Evolutionary conservation across 53 echinoderm and acorn worm species (phyloP), one percentile per base, ranked within the genome.

Genomic region (Actinopyga echinites): DNA sequence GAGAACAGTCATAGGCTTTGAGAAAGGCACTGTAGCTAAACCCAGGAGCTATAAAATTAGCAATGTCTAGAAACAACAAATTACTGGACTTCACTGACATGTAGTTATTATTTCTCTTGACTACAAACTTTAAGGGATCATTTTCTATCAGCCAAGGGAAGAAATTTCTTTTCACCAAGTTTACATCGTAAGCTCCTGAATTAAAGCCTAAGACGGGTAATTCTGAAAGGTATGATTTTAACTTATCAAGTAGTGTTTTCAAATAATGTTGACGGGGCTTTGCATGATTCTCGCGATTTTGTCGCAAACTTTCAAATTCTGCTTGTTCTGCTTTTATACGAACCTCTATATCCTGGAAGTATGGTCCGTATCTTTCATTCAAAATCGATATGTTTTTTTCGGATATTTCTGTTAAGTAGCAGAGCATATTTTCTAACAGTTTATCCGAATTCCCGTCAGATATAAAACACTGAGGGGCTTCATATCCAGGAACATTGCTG

Each of bases 31-130:
- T 49, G 38, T 79, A 91, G 34, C 12, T 66, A 59, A 57, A 68
- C n/a, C n/a, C n/a, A n/a, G n/a, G n/a, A n/a, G n/a, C n/a, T n/a
- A n/a, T n/a, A n/a, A n/a, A n/a, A n/a, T 91, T 84, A 17, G 53
- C 30, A 65, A 91, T 84, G 54, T 91, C 85, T 7, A 88, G 65
- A 53, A 87, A 88, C 34, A 79, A 79, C n/a, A 91, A 33, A 5
- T 52, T 40, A 0, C 71, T 49, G 5, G 84, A 87, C 57, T 86
- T 79, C 22, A 87, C 30, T 9, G 57, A 32, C 90, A 90, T 85
- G 43, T 85, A 77, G 20, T 38, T 77, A 64, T 77, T 60, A 71
- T 77, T 77, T 56, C 75, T 29, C 38, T 85, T 85, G 11, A 85
- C 64, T 8, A 68, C 20, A 24, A 45, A 65, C 12, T 83, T 66